Percentiles rank a stretch among this genome's conserved stretches.
Evolutionary conservation across 2,888 invertebrate species (phyloP).

Genomic region (Acrocyrtus sp.): DNA sequence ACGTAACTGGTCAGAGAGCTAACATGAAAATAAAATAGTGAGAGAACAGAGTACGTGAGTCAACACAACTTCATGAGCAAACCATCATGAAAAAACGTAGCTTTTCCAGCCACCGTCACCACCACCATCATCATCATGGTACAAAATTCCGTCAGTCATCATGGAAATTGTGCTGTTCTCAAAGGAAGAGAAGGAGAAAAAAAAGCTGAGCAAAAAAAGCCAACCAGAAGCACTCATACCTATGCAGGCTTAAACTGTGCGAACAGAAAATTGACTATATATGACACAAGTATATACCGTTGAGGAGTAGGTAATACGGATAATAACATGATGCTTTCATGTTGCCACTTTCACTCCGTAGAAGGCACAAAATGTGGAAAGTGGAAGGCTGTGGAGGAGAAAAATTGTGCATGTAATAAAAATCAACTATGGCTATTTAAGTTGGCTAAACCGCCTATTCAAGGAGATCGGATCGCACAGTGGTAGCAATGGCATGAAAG

Average conservation of each 20-base stretch:
- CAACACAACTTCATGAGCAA: neutral
- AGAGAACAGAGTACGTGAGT: neutral
- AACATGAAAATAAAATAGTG: neutral
- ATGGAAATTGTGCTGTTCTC: neutral
- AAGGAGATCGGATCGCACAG: neutral
- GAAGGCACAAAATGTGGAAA: too few species aligned
- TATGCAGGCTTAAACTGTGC: neutral
- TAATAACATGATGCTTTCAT: neutral
- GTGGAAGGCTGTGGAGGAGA: neutral
- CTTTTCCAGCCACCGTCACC: neutral
- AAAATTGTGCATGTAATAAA: neutral
- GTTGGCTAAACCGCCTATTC: neutral
- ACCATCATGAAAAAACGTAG: neutral
- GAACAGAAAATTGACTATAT: neutral
- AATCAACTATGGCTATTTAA: neutral
- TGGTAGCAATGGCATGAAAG: neutral
- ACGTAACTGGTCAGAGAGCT: neutral
- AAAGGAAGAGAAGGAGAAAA: neutral
- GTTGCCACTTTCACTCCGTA: neutral
- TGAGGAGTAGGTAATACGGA: neutral
- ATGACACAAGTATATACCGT: neutral
- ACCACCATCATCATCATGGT: neutral
- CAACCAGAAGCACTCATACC: neutral
- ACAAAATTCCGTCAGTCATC: neutral
- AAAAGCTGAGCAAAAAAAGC: neutral